Conservation (phyloP, 1,140 invertebrate species). For the Pomacea maculata region DNA sequence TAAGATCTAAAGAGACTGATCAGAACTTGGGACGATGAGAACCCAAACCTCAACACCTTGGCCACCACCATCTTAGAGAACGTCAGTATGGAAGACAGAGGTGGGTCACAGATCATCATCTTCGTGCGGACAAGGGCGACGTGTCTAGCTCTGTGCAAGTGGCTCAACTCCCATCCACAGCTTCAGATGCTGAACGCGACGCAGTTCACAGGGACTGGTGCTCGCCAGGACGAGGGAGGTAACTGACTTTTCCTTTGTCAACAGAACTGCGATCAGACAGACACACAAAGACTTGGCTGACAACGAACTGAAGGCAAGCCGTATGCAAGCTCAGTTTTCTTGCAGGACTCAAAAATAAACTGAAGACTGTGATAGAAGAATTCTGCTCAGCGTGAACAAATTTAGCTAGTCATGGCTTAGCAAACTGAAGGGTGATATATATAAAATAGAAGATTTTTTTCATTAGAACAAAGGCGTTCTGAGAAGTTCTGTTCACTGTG, state of each 20-base stretch:
- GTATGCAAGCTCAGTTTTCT: too few relatives aligned
- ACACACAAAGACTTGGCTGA: too few relatives aligned
- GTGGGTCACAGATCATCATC: slow-evolving; percentile 28
- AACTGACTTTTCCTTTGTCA: neutral
- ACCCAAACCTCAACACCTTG: slow-evolving; percentile 31
- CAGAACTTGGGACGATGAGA: neutral
- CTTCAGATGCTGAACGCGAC: slow-evolving; percentile 25
- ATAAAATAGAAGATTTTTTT: too few relatives aligned
- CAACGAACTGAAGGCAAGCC: too few relatives aligned
- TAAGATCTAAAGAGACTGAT: slow-evolving; percentile 15
- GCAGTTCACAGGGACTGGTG: slow-evolving; percentile 31
- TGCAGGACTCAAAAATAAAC: too few relatives aligned
- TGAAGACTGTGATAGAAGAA: too few relatives aligned
- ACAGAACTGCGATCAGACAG: too few relatives aligned
- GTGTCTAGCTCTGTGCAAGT: slow-evolving; percentile 29
- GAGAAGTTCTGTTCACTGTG: neutral
- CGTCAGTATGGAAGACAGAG: slow-evolving; percentile 11
- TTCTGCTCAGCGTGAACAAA: too few relatives aligned
- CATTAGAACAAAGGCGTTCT: neutral
- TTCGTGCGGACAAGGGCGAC: slow-evolving; percentile 38
- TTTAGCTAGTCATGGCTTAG: too few relatives aligned
- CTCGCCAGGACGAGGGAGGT: slow-evolving; percentile 36
- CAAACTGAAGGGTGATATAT: too few relatives aligned
- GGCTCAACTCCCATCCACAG: slow-evolving; percentile 19
- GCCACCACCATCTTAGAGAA: slow-evolving; percentile 7